Percentiles rank a stretch among this genome's conserved stretches.
Conservation (phyloP, 2,113 vertebrate species). For the Muntiacus muntjak region DNA sequence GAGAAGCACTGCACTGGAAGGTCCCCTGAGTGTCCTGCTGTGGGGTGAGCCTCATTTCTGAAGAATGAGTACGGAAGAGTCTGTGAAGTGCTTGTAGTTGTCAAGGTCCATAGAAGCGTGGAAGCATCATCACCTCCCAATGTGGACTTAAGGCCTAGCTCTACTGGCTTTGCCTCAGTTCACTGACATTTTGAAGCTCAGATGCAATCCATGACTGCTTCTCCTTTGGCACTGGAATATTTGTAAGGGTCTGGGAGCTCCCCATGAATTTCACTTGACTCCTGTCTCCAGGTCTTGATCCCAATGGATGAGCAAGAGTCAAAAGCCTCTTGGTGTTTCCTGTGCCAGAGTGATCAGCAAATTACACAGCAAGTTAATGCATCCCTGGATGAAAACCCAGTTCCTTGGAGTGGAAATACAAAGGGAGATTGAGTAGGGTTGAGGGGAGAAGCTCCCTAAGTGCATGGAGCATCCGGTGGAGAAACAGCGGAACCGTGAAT, state of each 20-base stretch:
- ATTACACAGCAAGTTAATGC: not conserved
- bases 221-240: not conserved
- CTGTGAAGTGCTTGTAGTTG: not conserved
- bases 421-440: not conserved
- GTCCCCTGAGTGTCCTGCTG: too few relatives aligned
- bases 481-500: not conserved
- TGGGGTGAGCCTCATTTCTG: not conserved
- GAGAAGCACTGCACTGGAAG: not conserved
- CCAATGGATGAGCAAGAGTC: not conserved
- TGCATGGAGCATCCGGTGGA: not conserved
- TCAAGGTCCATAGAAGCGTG: rapidly evolving
- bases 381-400: not conserved
- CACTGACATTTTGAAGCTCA: not conserved
- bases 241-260: not conserved
- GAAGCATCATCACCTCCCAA: not conserved
- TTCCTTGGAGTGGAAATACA: not conserved
- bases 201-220: not conserved
- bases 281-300: not conserved
- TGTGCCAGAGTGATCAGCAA: not conserved
- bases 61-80: not conserved
- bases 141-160: not conserved
- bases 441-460: not conserved
- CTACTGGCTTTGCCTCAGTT: not conserved
- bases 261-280: not conserved
- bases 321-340: not conserved